Evolutionary conservation across 1,140 invertebrate genomes (phyloP), one percentile per base, ranked within the genome.

Genomic region (Drosophila repleta): DNA sequence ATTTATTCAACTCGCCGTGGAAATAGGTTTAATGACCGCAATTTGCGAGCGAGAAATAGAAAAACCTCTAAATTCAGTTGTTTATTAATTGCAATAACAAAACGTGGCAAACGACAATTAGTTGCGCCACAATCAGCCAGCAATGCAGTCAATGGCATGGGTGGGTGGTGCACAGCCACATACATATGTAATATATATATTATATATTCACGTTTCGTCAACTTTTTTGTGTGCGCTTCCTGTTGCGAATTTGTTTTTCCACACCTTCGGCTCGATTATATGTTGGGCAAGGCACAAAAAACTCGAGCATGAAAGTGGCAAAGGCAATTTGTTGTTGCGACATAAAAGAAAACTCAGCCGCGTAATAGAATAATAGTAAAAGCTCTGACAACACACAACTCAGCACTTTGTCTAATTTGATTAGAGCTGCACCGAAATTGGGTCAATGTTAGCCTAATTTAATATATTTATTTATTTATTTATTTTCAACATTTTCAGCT

Each of bases 1-100:
- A 83, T 90, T 90, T 90, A 90, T 90, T 51, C 32, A 49, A 29
- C 51, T 48, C 55, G 73, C 58, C 39, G 67, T 66, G 80, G 62
- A 77, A 88, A 74, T 29, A 60, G 57, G 89, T 90, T 90, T 90
- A 90, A 90, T 90, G 89, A 90, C 89, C 89, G 89, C 75, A 87
- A 87, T 87, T 87, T 79, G 83, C 71, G 79, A 58, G 43, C 70
- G 82, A 24, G 26, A 32, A 10, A 4, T 39, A 17, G 32, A 52
- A 58, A 60, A 61, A 43, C 11, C 8, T 29, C 35, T 55, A 63
- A 81, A 63, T 87, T 82, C 76, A 76, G 67, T 64, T 72, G 49
- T 20, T 82, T 88, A 87, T 87, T 87, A 87, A 87, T 87, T 87
- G 75, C 79, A 88, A 83, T 76, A 88, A 87, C 79, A 87, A 87